These are phyloP conservation scores for Tenthredo livida DNA, from an alignment of 2,888 invertebrate species.

Conservation along the genomic window DNA sequence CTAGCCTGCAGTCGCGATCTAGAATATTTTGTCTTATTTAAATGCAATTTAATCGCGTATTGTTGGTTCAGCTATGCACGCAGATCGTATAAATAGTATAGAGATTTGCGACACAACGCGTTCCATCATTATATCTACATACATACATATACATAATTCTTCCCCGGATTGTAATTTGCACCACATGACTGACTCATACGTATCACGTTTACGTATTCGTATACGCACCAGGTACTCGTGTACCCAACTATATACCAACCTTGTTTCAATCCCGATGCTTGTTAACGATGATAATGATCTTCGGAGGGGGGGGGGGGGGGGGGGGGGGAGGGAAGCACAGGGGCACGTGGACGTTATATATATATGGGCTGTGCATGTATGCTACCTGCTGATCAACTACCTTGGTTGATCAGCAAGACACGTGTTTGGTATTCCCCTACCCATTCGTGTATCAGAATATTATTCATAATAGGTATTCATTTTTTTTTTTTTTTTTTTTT, in stretches of 20 bases:
- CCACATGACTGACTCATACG: not conserved
- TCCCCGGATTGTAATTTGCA: not conserved
- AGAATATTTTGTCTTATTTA: not conserved
- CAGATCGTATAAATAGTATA: not conserved
- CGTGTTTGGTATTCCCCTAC: not conserved
- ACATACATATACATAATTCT: not conserved
- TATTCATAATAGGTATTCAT: no score
- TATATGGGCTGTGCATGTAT: not conserved
- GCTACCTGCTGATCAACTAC: not conserved
- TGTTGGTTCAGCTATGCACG: no score
- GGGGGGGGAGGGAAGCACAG: no score
- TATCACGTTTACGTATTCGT: not conserved
- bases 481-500: not conserved
- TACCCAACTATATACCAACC: not conserved
- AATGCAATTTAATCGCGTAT: not conserved
- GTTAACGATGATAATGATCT: slow-evolving; percentile 26
- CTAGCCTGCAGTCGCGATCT: no score
- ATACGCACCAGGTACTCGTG: not conserved
- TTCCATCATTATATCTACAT: not conserved
- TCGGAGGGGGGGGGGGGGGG: not conserved
- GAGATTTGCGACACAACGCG: not conserved
- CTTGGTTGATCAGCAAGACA: not conserved
- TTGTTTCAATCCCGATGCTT: slow-evolving; percentile 8
- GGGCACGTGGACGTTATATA: slow-evolving; percentile 20
- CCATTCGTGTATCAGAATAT: not conserved